These are phyloP conservation scores for Dromaius novaehollandiae DNA, from an alignment of 2,113 vertebrate species.

Conservation along the genomic window DNA sequence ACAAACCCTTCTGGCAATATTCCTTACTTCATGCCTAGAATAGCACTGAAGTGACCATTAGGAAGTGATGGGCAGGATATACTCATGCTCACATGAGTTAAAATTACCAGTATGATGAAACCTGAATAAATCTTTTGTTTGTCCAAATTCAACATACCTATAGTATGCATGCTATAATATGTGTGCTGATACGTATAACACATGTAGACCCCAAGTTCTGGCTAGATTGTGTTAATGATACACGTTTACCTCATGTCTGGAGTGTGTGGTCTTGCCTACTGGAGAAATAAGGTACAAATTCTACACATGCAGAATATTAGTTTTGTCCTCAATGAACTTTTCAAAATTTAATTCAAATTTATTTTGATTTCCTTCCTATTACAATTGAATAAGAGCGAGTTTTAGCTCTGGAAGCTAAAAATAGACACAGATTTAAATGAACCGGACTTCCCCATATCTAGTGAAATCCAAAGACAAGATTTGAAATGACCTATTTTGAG, in stretches of 20 bases:
- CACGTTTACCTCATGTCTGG: background rate
- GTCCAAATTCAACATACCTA: background rate
- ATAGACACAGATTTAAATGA: background rate
- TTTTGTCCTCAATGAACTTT: background rate
- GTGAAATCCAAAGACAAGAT: background rate
- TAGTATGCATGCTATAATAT: background rate
- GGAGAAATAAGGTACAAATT: background rate
- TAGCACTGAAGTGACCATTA: background rate
- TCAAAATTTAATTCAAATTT: background rate
- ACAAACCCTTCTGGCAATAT: background rate
- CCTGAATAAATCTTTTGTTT: background rate
- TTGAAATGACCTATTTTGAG: background rate
- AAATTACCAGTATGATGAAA: background rate
- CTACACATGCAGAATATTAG: background rate
- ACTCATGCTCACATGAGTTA: background rate
- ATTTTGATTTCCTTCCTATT: background rate
- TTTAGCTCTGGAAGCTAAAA: background rate
- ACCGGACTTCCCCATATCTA: background rate
- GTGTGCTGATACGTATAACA: rapidly evolving
- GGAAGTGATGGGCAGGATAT: background rate
- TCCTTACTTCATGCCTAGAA: background rate
- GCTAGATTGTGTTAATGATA: background rate
- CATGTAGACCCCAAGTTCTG: background rate
- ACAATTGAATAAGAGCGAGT: rapidly evolving
- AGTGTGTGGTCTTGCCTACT: background rate